phyloP scores from a whole-genome alignment of 2,888 invertebrate species.

The Ormyrus rosae region DNA sequence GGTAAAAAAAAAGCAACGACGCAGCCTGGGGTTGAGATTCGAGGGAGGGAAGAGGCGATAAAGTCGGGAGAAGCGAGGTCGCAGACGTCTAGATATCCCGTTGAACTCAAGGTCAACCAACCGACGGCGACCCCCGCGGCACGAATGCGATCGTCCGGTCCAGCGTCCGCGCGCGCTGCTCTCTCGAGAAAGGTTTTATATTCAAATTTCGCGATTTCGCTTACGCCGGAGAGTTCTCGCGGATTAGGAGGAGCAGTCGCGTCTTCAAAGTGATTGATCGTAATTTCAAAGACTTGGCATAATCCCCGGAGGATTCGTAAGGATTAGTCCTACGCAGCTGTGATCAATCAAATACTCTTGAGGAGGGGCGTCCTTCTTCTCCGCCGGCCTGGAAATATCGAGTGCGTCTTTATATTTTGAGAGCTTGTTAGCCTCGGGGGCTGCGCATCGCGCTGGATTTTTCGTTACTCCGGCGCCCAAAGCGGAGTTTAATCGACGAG shows the following conservation, averaged over 20 bases:
- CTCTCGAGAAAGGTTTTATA: too few species aligned
- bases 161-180: too few species aligned
- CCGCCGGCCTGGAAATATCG: too few species aligned
- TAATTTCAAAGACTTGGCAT: constrained; percentile 31
- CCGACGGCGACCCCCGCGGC: not conserved
- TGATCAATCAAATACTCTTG: constrained; percentile 35
- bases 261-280: constrained; percentile 26
- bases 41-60: not conserved
- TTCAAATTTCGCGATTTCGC: too few species aligned
- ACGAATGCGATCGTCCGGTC: not conserved
- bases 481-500: too few species aligned
- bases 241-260: too few species aligned
- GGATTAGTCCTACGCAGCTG: constrained; percentile 15
- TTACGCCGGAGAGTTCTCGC: too few species aligned
- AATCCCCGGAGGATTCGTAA: constrained; percentile 27
- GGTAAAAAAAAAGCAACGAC: constrained; percentile 35
- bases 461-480: too few species aligned
- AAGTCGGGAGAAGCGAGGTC: not conserved
- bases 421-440: too few species aligned
- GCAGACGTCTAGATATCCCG: constrained; percentile 31
- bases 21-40: constrained; percentile 22
- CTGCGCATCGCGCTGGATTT: too few species aligned
- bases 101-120: constrained; percentile 30
- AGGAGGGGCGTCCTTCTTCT: not conserved
- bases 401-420: too few species aligned